Conservation (phyloP, 2,113 vertebrate species). For the Equus przewalskii region DNA sequence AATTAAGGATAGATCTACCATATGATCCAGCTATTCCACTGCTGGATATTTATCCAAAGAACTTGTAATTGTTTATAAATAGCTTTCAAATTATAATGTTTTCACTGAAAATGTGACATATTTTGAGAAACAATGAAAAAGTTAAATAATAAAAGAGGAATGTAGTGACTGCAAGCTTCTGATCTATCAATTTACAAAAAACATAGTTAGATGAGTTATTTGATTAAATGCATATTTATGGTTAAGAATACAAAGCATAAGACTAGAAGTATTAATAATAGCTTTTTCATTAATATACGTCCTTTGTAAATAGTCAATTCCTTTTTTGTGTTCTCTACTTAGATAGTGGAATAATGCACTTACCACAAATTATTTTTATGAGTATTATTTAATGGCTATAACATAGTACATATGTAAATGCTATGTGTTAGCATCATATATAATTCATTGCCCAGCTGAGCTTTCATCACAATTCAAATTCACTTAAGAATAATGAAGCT, state of each 20-base stretch:
- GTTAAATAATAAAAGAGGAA: neutral
- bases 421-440: neutral
- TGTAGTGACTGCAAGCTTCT: neutral
- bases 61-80: neutral
- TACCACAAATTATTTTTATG: slow-evolving; percentile 22
- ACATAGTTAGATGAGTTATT: neutral
- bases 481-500: slow-evolving; percentile 1
- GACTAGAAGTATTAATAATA: neutral
- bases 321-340: neutral
- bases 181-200: neutral
- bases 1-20: too few species aligned
- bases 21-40: too few species aligned
- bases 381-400: neutral
- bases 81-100: neutral
- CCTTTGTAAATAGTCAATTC: neutral
- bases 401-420: slow-evolving; percentile 37
- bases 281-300: neutral
- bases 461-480: slow-evolving; percentile 58
- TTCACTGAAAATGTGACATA: neutral
- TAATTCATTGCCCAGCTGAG: slow-evolving; percentile 46
- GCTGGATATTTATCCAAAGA: too few species aligned
- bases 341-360: neutral
- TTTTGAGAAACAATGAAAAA: slow-evolving; percentile 35
- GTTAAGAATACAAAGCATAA: neutral
- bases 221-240: slow-evolving; percentile 19